Conservation (phyloP, 1,140 invertebrate genomes). For the Lucilia cuprina region DNA sequence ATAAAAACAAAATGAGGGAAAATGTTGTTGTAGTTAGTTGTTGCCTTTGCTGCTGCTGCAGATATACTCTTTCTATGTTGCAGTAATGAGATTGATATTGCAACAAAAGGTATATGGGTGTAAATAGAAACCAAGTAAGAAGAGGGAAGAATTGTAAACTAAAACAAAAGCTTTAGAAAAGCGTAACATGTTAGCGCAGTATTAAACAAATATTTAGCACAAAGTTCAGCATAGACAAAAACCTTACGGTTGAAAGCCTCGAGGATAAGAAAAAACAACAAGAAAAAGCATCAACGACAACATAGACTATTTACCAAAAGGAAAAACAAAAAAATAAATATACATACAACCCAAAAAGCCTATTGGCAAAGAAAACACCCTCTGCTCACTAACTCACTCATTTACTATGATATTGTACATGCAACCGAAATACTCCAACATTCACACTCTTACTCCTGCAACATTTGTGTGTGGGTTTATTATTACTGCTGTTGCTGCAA, state of each 20-base stretch:
- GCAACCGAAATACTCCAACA: background rate
- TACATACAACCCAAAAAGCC: constrained; percentile 8
- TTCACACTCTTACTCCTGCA: background rate
- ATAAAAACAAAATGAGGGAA: background rate
- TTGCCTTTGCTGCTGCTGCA: no score
- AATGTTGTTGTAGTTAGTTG: background rate
- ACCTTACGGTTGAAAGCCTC: constrained; percentile 24
- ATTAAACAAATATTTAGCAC: constrained; percentile 30
- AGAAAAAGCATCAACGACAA: background rate
- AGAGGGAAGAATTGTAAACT: background rate
- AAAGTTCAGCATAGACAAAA: constrained; percentile 33
- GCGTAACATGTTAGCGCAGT: constrained; percentile 14
- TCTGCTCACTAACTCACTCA: background rate
- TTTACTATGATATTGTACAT: background rate
- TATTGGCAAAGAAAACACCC: background rate
- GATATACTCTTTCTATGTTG: no score
- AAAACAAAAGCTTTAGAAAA: constrained; percentile 19
- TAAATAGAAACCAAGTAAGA: no score
- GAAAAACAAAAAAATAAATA: no score
- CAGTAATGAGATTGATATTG: background rate
- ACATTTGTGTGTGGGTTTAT: background rate
- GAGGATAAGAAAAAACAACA: background rate
- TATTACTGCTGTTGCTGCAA: background rate
- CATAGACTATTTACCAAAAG: no score
- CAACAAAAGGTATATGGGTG: background rate